phyloP scores from a whole-genome alignment of 2,888 invertebrate genomes.

The Scaptodrosophila latifasciaeformis region DNA sequence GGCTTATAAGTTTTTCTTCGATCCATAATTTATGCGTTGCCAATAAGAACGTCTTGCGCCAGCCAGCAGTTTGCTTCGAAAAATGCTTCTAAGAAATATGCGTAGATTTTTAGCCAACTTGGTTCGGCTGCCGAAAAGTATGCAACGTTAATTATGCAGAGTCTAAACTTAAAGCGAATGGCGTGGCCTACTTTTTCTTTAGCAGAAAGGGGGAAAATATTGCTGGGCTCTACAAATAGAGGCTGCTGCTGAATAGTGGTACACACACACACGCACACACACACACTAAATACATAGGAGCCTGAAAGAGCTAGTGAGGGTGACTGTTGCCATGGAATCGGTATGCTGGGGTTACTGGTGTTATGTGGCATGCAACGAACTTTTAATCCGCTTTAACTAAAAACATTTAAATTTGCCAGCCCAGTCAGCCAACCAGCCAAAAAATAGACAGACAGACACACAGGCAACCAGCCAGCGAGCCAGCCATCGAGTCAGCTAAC shows the following conservation, averaged over 20 bases:
- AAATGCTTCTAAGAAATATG: slow-evolving; percentile 1
- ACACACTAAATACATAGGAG: background rate
- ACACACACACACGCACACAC: background rate
- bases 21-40: slow-evolving; percentile 58
- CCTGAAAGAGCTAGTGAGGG: background rate
- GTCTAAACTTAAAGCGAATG: slow-evolving; percentile 28
- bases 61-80: too few relatives aligned
- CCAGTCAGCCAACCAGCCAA: slow-evolving; percentile 19
- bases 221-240: background rate
- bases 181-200: too few relatives aligned
- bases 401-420: slow-evolving; percentile 64
- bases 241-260: background rate
- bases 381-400: slow-evolving; percentile 69
- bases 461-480: slow-evolving; percentile 30
- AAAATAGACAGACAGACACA: background rate
- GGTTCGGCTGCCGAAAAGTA: background rate
- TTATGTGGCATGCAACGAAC: slow-evolving; percentile 69
- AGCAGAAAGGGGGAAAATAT: too few relatives aligned
- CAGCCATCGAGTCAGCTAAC: background rate
- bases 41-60: too few relatives aligned
- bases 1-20: slow-evolving; percentile 57
- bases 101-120: background rate
- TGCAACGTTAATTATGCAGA: slow-evolving; percentile 51
- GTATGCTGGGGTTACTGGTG: slow-evolving; percentile 24
- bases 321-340: slow-evolving; percentile 25